These are phyloP conservation scores for Ellobius talpinus DNA, from an alignment of 2,113 vertebrate genomes.

Conservation along the genomic window DNA sequence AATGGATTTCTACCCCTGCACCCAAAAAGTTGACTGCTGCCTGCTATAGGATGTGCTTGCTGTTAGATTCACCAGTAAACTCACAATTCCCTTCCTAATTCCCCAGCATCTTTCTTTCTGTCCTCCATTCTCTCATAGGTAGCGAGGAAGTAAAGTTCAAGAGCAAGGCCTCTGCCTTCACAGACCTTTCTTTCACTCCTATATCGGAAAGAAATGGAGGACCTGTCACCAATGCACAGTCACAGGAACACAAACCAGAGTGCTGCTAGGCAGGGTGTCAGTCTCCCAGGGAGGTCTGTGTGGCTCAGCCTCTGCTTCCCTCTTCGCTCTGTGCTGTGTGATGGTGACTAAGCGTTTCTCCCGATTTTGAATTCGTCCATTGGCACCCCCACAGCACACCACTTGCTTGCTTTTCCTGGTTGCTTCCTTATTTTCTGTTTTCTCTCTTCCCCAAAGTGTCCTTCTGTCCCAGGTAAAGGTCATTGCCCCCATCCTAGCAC, in stretches of 20 bases:
- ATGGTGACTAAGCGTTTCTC: slow-evolving; percentile 62
- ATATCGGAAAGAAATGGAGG: neutral
- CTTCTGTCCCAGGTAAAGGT: neutral
- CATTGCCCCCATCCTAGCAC: neutral
- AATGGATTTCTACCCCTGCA: neutral
- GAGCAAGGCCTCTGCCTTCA: neutral
- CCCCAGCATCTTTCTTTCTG: neutral
- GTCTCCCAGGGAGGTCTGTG: neutral
- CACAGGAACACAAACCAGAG: neutral
- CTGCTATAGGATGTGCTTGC: neutral
- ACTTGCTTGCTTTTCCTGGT: slow-evolving; percentile 23
- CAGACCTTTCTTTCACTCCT: neutral
- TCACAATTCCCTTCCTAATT: neutral
- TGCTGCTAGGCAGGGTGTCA: neutral
- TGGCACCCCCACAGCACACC: neutral
- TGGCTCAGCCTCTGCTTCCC: neutral
- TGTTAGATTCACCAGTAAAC: neutral
- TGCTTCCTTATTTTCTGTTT: slow-evolving; percentile 61
- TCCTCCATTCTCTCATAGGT: neutral
- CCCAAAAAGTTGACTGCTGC: neutral
- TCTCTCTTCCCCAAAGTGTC: slow-evolving; percentile 24
- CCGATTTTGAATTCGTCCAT: slow-evolving; percentile 33
- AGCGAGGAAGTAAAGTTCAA: neutral
- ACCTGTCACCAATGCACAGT: neutral
- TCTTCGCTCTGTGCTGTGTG: neutral